Percentiles rank a stretch among this genome's conserved stretches.
phyloP scores from a whole-genome alignment of 2,888 invertebrate genomes.

The Melangyna quadrimaculata region DNA sequence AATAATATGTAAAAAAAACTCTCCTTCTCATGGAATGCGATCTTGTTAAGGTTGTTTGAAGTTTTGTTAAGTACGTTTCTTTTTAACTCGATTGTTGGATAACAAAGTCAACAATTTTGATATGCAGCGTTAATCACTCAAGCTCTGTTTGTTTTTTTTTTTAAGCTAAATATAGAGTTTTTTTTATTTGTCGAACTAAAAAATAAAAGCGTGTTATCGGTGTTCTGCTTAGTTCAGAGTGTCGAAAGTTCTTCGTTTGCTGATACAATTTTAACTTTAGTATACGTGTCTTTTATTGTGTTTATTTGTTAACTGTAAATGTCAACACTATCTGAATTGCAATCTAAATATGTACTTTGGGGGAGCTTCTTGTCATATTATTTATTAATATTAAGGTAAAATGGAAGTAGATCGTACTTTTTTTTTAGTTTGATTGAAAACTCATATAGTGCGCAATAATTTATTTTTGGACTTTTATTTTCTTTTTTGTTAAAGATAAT shows the following conservation, averaged over 20 bases:
- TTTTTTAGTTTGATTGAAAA: neutral
- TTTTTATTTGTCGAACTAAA: neutral
- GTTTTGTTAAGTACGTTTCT: slow-evolving; percentile 3
- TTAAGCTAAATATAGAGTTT: neutral
- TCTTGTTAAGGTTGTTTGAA: neutral
- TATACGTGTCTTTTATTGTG: neutral
- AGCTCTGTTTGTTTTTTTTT: slow-evolving; percentile 3
- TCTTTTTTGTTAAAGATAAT: neutral
- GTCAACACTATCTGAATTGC: neutral
- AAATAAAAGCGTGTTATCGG: slow-evolving; percentile 20
- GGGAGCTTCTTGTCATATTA: neutral
- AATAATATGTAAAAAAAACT: too few species aligned
- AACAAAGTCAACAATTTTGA: slow-evolving; percentile 10
- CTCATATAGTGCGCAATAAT: neutral
- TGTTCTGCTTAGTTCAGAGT: neutral
- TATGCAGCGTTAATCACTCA: slow-evolving; percentile 19
- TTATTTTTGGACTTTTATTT: slow-evolving; percentile 20
- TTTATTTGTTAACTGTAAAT: neutral
- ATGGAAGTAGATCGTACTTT: neutral
- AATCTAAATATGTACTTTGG: slow-evolving; percentile 3
- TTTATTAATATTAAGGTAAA: neutral
- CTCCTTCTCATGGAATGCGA: neutral
- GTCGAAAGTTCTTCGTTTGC: slow-evolving; percentile 17
- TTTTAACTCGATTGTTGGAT: neutral
- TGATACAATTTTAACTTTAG: slow-evolving; percentile 1